Conservation (phyloP, 2,888 invertebrate genomes). For the Hydropsyche betteni region DNA sequence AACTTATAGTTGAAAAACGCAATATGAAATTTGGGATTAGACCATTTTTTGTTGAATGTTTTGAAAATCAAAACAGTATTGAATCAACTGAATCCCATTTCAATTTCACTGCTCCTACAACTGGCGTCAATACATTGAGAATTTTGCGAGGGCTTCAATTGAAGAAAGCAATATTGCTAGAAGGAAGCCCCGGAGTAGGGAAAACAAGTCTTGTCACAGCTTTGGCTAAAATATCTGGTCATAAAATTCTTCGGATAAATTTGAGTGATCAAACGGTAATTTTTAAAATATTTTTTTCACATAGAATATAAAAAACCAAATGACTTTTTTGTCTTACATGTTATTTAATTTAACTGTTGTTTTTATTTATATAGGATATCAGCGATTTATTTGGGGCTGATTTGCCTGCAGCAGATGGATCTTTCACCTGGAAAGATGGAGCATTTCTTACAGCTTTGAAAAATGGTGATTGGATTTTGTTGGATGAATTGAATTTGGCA, state of each 20-base stretch:
- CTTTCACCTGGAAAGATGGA: slow-evolving; percentile 96
- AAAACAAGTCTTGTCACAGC: slow-evolving; percentile 96
- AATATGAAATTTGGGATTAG: slow-evolving; percentile 73
- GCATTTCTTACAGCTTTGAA: slow-evolving; percentile 93
- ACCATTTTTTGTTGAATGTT: slow-evolving; percentile 78
- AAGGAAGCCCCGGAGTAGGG: slow-evolving; percentile 98
- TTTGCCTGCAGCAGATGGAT: slow-evolving; percentile 92
- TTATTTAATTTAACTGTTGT: not conserved
- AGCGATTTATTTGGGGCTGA: slow-evolving; percentile 98
- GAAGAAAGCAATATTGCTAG: slow-evolving; percentile 91
- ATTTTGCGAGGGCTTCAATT: slow-evolving; percentile 89
- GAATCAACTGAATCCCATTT: slow-evolving; percentile 62
- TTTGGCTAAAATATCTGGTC: slow-evolving; percentile 84
- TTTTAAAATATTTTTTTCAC: slow-evolving; percentile 50
- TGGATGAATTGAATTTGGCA: slow-evolving; percentile 98
- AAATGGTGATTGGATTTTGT: slow-evolving; percentile 92
- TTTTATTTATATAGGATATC: slow-evolving; percentile 74
- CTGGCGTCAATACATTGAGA: slow-evolving; percentile 82
- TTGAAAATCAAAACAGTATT: slow-evolving; percentile 54
- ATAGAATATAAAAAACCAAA: not conserved
- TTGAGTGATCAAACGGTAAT: slow-evolving; percentile 96
- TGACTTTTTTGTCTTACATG: not conserved
- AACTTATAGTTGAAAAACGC: slow-evolving; percentile 58
- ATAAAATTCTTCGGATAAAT: slow-evolving; percentile 91
- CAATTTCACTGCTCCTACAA: slow-evolving; percentile 80